phyloP scores from a whole-genome alignment of 2,113 vertebrate genomes.

The Cromileptes altivelis region DNA sequence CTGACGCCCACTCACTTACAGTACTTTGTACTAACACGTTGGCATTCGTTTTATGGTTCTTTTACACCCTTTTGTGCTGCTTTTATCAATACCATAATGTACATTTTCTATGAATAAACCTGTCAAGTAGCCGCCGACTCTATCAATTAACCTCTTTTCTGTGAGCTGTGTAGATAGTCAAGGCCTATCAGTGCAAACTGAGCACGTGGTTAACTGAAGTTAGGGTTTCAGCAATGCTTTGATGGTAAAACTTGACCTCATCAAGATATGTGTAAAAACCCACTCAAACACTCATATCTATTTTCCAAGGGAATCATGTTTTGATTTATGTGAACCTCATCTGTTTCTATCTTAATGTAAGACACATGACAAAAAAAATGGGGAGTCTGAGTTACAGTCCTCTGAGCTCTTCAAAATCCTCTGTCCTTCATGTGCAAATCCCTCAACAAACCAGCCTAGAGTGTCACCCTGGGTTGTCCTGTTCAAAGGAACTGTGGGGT shows the following conservation, averaged over 20 bases:
- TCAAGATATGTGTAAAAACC: constrained; percentile 23
- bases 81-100: constrained; percentile 31
- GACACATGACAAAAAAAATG: constrained; percentile 26
- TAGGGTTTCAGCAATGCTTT: constrained; percentile 52
- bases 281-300: constrained; percentile 19
- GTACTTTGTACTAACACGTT: constrained; percentile 10
- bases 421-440: constrained; percentile 79
- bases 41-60: constrained; percentile 35
- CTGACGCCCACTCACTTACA: not conserved
- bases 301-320: not conserved
- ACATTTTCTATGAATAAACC: constrained; percentile 32
- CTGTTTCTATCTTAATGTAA: constrained; percentile 62
- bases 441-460: constrained; percentile 62
- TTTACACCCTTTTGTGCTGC: constrained; percentile 18
- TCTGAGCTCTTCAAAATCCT: constrained; percentile 60
- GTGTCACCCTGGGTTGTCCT: constrained; percentile 69
- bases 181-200: not conserved
- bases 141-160: constrained; percentile 5
- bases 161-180: constrained; percentile 15
- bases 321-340: constrained; percentile 43
- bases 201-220: constrained; percentile 36
- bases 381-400: constrained; percentile 51
- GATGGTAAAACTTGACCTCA: constrained; percentile 57
- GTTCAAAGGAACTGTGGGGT: constrained; percentile 76
- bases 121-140: constrained; percentile 1